Conservation (phyloP, 92 coral and sea anemone genomes). For the Epizoanthus stellaris region DNA sequence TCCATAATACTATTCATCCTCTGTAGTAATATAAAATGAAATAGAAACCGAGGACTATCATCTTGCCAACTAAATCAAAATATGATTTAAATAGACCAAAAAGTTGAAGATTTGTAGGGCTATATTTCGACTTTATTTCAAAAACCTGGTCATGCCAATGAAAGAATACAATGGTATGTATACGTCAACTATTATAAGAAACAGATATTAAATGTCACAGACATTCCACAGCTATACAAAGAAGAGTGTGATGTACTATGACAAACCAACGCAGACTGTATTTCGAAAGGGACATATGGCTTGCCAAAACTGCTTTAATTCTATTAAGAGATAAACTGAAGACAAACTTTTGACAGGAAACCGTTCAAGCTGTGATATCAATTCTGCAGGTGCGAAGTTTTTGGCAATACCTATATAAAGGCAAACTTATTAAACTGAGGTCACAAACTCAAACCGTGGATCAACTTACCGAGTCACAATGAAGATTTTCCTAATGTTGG, state of each 20-base stretch:
- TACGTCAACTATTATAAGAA: not conserved
- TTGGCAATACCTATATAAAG: not conserved
- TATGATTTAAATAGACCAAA: not conserved
- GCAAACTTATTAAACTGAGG: not conserved
- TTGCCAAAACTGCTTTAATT: not conserved
- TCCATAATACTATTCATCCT: too few species aligned
- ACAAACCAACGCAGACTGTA: not conserved
- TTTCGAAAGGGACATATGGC: too few species aligned
- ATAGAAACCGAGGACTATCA: too few species aligned
- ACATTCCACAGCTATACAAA: not conserved
- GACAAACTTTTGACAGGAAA: not conserved
- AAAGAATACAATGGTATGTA: too few species aligned
- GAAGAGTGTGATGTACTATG: not conserved
- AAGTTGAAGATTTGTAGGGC: not conserved
- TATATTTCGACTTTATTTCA: too few species aligned
- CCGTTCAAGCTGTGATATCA: not conserved
- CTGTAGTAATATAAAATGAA: too few species aligned
- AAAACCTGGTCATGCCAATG: not conserved
- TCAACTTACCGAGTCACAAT: not conserved
- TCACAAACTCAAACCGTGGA: not conserved
- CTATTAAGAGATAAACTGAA: not conserved
- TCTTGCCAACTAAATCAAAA: too few species aligned
- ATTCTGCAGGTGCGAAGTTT: not conserved
- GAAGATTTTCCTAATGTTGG: not conserved
- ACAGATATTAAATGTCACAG: not conserved